Evolutionary conservation across 2,113 vertebrate species (phyloP).

Genomic region (Neodon shergylaensis): DNA sequence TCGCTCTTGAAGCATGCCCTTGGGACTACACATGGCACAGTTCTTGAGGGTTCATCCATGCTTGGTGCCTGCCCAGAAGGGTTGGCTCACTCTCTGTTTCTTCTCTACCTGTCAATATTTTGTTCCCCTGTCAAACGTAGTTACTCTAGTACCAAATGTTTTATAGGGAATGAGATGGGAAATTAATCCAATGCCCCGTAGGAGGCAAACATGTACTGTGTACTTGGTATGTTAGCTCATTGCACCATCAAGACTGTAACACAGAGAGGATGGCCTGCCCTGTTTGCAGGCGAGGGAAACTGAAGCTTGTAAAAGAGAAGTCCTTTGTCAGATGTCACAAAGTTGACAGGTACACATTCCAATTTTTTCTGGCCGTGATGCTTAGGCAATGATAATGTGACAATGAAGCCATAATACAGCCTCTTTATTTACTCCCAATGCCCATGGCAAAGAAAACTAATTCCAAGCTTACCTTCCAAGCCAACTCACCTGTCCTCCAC

Average conservation of each 20-base stretch:
- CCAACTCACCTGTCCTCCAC: not conserved
- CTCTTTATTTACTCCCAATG: not conserved
- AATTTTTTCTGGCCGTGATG: not conserved
- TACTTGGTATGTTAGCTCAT: not conserved
- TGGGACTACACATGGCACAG: not conserved
- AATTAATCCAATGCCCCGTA: not conserved
- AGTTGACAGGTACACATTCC: not conserved
- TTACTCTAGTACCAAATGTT: not conserved
- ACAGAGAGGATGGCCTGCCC: not conserved
- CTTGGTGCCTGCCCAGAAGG: no score
- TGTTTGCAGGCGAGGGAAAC: not conserved
- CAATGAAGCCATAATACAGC: not conserved
- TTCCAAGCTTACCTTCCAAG: not conserved
- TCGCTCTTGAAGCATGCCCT: not conserved
- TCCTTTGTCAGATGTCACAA: not conserved
- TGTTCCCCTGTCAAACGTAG: not conserved
- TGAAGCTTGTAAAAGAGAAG: not conserved
- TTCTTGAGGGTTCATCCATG: not conserved
- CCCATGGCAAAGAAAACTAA: not conserved
- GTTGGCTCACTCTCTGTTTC: not conserved
- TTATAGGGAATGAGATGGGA: not conserved
- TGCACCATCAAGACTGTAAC: not conserved
- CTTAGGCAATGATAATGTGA: not conserved
- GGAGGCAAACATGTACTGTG: not conserved
- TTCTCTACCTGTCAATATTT: not conserved